These are phyloP conservation scores for Oplegnathus fasciatus DNA, from an alignment of 2,113 vertebrate genomes.

Conservation along the genomic window DNA sequence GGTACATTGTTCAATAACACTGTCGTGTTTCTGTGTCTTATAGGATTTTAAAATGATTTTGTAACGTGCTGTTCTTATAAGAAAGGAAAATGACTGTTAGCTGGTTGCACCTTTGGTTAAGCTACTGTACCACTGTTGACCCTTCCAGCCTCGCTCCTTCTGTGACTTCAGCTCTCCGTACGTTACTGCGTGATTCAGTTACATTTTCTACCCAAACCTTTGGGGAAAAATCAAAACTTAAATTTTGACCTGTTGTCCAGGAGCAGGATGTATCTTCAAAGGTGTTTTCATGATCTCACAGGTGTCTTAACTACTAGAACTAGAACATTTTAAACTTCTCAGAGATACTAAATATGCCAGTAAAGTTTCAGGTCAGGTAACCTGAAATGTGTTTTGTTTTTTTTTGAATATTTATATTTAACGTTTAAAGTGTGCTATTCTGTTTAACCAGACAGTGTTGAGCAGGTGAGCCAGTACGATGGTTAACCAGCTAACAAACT, in stretches of 20 bases:
- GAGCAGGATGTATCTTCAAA: too few species aligned
- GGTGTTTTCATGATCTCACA: not conserved
- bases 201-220: not conserved
- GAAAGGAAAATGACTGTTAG: slow-evolving; percentile 68
- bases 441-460: not conserved
- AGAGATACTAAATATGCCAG: not conserved
- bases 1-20: slow-evolving; percentile 35
- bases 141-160: not conserved
- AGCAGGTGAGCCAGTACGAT: not conserved
- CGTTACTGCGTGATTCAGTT: not conserved
- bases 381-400: too few species aligned
- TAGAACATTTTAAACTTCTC: not conserved
- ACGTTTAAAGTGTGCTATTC: not conserved
- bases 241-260: not conserved
- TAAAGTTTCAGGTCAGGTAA: not conserved
- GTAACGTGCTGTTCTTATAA: slow-evolving; percentile 33
- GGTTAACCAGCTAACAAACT: not conserved
- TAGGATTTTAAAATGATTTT: slow-evolving; percentile 44
- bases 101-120: slow-evolving; percentile 33
- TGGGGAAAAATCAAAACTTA: not conserved
- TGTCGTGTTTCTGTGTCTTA: slow-evolving; percentile 59
- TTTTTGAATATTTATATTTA: not conserved
- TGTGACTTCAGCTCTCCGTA: not conserved
- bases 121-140: slow-evolving; percentile 5
- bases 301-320: not conserved